These are phyloP conservation scores for Atopsyche davidsoni DNA, from an alignment of 1,140 invertebrate genomes.

Conservation along the genomic window DNA sequence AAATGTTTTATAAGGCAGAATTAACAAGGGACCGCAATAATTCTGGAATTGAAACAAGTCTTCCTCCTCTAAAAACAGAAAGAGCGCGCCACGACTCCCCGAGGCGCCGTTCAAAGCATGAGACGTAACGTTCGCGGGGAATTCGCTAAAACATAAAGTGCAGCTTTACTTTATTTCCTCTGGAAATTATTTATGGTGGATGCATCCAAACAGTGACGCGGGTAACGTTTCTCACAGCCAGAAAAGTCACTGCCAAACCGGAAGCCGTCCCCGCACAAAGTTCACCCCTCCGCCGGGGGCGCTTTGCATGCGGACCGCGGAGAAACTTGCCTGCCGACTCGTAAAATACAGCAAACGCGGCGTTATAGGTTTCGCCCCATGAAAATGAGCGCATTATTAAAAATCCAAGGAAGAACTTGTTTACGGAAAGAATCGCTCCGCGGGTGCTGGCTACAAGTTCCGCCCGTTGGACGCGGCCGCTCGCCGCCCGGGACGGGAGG, in stretches of 20 bases:
- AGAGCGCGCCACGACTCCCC: neutral
- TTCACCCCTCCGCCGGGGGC: neutral
- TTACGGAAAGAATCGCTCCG: neutral
- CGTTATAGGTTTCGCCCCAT: neutral
- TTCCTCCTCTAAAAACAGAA: too few relatives aligned
- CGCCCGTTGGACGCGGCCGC: conserved; percentile 1
- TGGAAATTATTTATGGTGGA: conserved; percentile 22
- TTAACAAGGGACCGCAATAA: too few relatives aligned
- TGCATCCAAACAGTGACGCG: conserved; percentile 28
- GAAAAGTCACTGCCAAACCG: conserved; percentile 26
- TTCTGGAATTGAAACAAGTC: too few relatives aligned
- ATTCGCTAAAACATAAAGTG: conserved; percentile 16
- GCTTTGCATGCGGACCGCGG: too few relatives aligned
- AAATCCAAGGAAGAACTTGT: neutral
- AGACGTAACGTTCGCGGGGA: conserved; percentile 13
- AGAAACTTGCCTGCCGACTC: too few relatives aligned
- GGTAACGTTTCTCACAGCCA: conserved; percentile 26
- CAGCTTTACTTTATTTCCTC: conserved; percentile 14
- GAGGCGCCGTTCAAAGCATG: too few relatives aligned
- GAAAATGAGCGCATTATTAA: neutral
- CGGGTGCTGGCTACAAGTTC: conserved; percentile 7
- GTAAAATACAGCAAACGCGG: too few relatives aligned
- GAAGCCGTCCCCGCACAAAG: conserved; percentile 17
- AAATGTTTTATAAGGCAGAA: too few relatives aligned
- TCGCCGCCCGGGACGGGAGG: neutral